Percentiles rank a stretch among this genome's conserved stretches.
Conservation (phyloP, 2,888 invertebrate species). For the Plebejus anna region DNA sequence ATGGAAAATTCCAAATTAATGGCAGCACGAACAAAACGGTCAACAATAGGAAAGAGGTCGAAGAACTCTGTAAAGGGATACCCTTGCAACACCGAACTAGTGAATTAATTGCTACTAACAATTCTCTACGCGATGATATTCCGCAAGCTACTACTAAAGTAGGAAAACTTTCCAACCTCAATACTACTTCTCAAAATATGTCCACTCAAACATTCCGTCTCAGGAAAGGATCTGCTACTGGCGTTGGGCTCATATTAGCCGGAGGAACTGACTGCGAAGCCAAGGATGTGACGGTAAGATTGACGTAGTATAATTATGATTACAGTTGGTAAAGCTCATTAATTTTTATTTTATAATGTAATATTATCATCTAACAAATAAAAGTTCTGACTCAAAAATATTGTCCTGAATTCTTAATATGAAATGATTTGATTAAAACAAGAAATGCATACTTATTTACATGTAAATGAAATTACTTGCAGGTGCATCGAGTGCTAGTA, state of each 20-base stretch:
- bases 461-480: slow-evolving; percentile 32
- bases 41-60: slow-evolving; percentile 9
- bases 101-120: not conserved
- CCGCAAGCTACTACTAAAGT: not conserved
- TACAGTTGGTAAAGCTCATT: not conserved
- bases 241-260: slow-evolving; percentile 92
- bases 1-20: slow-evolving; percentile 19
- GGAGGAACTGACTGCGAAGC: slow-evolving; percentile 95
- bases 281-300: slow-evolving; percentile 91
- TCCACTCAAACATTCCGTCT: slow-evolving; percentile 58
- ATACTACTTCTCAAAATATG: slow-evolving; percentile 41
- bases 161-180: slow-evolving; percentile 29
- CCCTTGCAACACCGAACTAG: not conserved
- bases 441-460: not conserved
- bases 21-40: slow-evolving; percentile 29
- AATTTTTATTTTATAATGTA: not conserved
- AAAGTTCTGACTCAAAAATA: not conserved
- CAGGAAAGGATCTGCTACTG: slow-evolving; percentile 74
- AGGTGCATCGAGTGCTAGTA: slow-evolving; percentile 92
- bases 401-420: not conserved
- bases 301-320: not conserved
- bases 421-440: not conserved
- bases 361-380: not conserved
- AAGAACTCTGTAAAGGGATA: not conserved
- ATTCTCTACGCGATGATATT: not conserved